Percentiles rank a stretch among this genome's conserved stretches.
These are phyloP conservation scores for Lumbricus terrestris DNA, from an alignment of 2,888 invertebrate genomes.

Conservation along the genomic window DNA sequence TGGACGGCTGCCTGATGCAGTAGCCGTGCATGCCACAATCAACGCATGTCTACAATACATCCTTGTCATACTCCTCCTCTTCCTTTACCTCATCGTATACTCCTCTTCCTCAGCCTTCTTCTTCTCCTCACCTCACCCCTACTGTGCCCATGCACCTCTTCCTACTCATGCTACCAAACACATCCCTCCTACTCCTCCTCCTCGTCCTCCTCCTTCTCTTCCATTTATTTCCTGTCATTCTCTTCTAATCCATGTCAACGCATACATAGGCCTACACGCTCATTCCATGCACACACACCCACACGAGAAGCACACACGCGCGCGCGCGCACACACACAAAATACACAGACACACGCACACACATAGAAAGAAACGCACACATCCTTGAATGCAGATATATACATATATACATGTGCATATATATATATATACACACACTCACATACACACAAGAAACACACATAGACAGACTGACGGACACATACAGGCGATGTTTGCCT, in stretches of 20 bases:
- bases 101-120: background rate
- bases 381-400: background rate
- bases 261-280: background rate
- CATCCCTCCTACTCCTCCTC: background rate
- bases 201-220: background rate
- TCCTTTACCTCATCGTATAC: background rate
- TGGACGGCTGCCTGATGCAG: background rate
- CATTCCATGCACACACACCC: background rate
- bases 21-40: background rate
- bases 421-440: background rate
- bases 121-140: no score
- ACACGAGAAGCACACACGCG: background rate
- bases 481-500: background rate
- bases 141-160: background rate
- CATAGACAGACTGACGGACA: background rate
- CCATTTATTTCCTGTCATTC: background rate
- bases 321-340: no score
- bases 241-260: background rate
- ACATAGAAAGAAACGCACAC: no score
- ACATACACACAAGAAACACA: background rate
- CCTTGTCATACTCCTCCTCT: background rate
- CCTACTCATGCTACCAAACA: background rate
- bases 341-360: no score
- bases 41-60: background rate
- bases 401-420: no score